phyloP scores from a whole-genome alignment of 2,797 vertebrate species.

The Acanthurus lineatus region DNA sequence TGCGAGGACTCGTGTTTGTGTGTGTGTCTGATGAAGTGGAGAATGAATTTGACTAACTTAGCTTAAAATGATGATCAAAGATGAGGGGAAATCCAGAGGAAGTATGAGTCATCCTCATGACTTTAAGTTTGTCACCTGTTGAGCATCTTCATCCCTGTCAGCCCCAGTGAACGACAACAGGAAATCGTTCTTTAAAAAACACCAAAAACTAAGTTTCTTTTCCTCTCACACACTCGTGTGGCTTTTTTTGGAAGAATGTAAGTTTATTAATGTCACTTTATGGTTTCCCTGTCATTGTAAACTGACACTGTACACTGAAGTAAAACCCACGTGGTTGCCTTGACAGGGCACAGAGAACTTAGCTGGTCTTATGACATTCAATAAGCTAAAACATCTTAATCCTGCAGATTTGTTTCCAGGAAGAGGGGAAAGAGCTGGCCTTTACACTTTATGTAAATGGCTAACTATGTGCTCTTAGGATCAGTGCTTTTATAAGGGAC shows the following conservation, averaged over 20 bases:
- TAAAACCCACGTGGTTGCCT: constrained; percentile 19
- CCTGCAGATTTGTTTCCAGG: constrained; percentile 18
- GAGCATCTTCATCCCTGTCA: not conserved
- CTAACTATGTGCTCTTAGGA: not conserved
- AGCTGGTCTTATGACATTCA: constrained; percentile 49
- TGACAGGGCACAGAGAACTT: not conserved
- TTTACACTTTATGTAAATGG: constrained; percentile 6
- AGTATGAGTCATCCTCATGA: not conserved
- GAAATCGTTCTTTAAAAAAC: too few relatives aligned
- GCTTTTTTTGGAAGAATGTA: too few relatives aligned
- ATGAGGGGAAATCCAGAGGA: not conserved
- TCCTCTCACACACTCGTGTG: too few relatives aligned
- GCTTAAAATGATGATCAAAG: not conserved
- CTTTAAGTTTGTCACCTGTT: not conserved
- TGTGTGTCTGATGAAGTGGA: not conserved
- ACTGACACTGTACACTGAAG: constrained; percentile 6
- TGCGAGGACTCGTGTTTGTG: not conserved
- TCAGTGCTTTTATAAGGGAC: not conserved
- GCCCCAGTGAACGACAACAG: not conserved
- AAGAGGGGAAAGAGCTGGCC: not conserved
- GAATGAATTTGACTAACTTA: not conserved
- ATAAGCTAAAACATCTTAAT: constrained; percentile 43
- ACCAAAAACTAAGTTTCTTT: too few relatives aligned
- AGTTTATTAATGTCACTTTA: not conserved
- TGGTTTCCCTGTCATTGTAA: not conserved